Evolutionary conservation across 2,113 vertebrate genomes (phyloP), one percentile per base, ranked within the genome.

Genomic region (Eleginops maclovinus): DNA sequence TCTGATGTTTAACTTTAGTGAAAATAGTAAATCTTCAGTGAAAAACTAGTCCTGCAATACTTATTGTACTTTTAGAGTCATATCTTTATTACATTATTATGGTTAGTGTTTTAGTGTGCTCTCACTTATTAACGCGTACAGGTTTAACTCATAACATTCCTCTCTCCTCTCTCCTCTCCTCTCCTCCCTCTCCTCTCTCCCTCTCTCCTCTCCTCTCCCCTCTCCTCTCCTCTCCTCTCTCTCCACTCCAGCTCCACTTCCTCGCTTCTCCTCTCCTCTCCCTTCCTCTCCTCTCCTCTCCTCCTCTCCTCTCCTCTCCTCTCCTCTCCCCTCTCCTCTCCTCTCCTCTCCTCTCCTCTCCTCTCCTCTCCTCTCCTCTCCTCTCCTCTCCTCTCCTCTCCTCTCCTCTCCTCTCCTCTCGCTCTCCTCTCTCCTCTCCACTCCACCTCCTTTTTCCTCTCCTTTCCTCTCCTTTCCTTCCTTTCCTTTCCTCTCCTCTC

Each of bases 261-360:
- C n/a, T n/a, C n/a, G n/a, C n/a, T n/a, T n/a, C n/a, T 54, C 61
- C 60, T 72, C 40, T 50, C 36, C 46, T 54, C 36, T 41, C 53
- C 55, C 28, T 46, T 49, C 8, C 7, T 16, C 46, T 28, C 28
- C 50, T 24, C 9, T 51, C 47, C n/a, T n/a, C n/a, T n/a, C 61
- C 1, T 28, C 51, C 6, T 41, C 47, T 49, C 31, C 56, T 49
- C 15, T 21, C 51, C 46, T 47, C n/a, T 28, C 12, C 41, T 26
- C 1, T 12, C 12, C 41, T 11, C 41, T 3, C 12, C 36, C 75
- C 71, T 59, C 26, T 4, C 44, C 26, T 73, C 40, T 8, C 41
- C 40, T 67, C 2, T 15, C 49, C 4, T 64, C 65, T 58, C 47
- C 19, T 17, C 24, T 77, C 75, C 71, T 59, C 26, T 4, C 44